Percentiles rank a stretch among this genome's conserved stretches.
phyloP scores from a whole-genome alignment of 2,888 invertebrate genomes.

The Phanerotoma sp. region DNA sequence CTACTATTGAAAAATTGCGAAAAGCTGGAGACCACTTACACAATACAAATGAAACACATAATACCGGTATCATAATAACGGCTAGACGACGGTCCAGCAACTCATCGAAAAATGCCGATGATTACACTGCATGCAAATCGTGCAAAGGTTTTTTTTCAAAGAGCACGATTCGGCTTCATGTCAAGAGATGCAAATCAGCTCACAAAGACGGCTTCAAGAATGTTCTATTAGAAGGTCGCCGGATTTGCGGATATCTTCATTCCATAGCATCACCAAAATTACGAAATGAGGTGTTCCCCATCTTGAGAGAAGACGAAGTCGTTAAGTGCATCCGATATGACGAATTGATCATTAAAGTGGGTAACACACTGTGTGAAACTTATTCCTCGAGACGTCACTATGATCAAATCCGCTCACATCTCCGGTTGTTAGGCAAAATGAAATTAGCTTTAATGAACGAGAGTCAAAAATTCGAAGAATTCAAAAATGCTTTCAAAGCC shows the following conservation, averaged over 20 bases:
- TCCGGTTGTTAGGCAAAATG: conserved; percentile 25
- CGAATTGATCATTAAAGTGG: conserved; percentile 28
- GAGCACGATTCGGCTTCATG: too few relatives aligned
- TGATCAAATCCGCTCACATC: conserved; percentile 22
- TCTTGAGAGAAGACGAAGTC: conserved; percentile 30
- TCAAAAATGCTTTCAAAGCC: conserved; percentile 20
- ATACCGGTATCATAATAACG: too few relatives aligned
- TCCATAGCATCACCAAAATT: conserved; percentile 15
- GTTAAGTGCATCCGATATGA: conserved; percentile 30
- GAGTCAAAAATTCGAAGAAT: conserved; percentile 15
- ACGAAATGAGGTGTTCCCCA: conserved; percentile 27
- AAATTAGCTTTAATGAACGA: conserved; percentile 8
- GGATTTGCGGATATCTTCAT: conserved; percentile 30
- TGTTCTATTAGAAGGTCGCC: neutral
- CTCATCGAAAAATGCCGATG: too few relatives aligned
- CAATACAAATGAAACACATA: too few relatives aligned
- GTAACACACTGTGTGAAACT: conserved; percentile 29
- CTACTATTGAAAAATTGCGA: too few relatives aligned
- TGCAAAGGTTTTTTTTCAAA: too few relatives aligned
- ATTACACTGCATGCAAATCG: too few relatives aligned
- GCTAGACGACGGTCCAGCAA: too few relatives aligned
- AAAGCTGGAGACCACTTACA: too few relatives aligned
- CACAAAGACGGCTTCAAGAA: too few relatives aligned
- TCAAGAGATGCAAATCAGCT: too few relatives aligned
- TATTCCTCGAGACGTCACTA: conserved; percentile 26